Evolutionary conservation across 2,797 vertebrate genomes (phyloP), one percentile per base, ranked within the genome.

Genomic region (Eremophila alpestris): DNA sequence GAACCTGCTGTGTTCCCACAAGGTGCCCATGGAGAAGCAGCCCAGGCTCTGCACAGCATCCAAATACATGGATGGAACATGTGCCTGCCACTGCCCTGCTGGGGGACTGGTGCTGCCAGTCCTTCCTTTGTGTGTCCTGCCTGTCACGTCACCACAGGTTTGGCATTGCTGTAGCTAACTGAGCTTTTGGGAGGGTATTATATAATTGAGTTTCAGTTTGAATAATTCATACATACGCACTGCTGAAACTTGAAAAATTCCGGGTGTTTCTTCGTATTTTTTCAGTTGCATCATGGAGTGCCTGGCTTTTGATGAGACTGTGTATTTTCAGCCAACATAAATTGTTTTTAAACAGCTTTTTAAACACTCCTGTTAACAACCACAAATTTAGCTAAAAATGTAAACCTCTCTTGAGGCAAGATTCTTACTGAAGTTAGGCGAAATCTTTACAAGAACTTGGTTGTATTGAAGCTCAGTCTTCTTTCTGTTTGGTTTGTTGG

Each of bases 21-120:
- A 1, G 41, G 38, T 24, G 49, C 21, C 2, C 0, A 0, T 16
- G 29, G 38, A 26, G 45, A 10, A 11, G 36, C 3, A 34, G 18
- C 71, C 38, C 15, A 36, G 64, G 38, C 20, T 76, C 40, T 68
- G 63, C 45, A 3, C 21, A 18, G 67, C 51, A 34, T 30, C 36
- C 5, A 4, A 58, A 16, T 5, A 3, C 8, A 0, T 0, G 0
- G 10, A 3, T 17, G 1, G n/a, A 13, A 11, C 32, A 5, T 0
- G 1, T 5, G 38, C 55, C 63, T 59, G 27, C 34, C 1, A 0
- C 65, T 60, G 41, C 74, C 41, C 54, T 32, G 59, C 89, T 13
- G 4, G 6, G 21, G 45, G 5, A 3, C 45, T 51, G 46, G 5
- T 32, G 48, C 55, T 54, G 77, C 64, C 32, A 14, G 11, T 17